These are phyloP conservation scores for Holcopasites calliopsidis DNA, from an alignment of 1,140 invertebrate species.

Conservation along the genomic window DNA sequence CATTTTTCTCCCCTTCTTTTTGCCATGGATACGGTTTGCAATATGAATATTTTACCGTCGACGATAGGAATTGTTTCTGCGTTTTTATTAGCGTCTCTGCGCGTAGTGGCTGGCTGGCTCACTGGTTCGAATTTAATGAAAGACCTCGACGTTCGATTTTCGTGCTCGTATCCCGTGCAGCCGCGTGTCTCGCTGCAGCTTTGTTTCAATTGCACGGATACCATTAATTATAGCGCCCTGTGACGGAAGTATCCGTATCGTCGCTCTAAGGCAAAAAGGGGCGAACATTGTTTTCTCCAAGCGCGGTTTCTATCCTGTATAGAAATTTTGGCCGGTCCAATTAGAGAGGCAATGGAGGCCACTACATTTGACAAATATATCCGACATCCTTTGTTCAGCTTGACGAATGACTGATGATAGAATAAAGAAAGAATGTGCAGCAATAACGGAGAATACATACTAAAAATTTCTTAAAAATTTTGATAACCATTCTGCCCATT, in stretches of 20 bases:
- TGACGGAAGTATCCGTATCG: conserved; percentile 4
- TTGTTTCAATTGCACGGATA: conserved; percentile 22
- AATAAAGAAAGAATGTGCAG: too few species aligned
- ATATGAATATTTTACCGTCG: not conserved
- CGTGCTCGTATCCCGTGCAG: not conserved
- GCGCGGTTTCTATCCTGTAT: not conserved
- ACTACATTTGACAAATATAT: too few species aligned
- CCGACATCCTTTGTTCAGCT: too few species aligned
- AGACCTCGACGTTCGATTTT: conserved; percentile 5
- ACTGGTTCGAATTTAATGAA: conserved; percentile 18
- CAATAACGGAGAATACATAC: too few species aligned
- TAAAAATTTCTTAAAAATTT: too few species aligned
- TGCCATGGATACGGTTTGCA: not conserved
- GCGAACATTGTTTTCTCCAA: not conserved
- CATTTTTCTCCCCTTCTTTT: not conserved
- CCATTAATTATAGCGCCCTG: conserved; percentile 12
- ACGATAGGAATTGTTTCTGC: not conserved
- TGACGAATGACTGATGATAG: too few species aligned
- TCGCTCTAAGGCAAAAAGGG: not conserved
- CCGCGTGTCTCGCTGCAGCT: conserved; percentile 14
- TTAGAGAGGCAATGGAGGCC: not conserved
- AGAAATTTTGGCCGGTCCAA: not conserved
- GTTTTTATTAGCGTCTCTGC: conserved; percentile 7
- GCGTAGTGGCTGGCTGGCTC: not conserved
- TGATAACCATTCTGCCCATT: too few species aligned